Evolutionary conservation across 2,888 invertebrate species (phyloP).

Genomic region (Strigamia maritima): DNA sequence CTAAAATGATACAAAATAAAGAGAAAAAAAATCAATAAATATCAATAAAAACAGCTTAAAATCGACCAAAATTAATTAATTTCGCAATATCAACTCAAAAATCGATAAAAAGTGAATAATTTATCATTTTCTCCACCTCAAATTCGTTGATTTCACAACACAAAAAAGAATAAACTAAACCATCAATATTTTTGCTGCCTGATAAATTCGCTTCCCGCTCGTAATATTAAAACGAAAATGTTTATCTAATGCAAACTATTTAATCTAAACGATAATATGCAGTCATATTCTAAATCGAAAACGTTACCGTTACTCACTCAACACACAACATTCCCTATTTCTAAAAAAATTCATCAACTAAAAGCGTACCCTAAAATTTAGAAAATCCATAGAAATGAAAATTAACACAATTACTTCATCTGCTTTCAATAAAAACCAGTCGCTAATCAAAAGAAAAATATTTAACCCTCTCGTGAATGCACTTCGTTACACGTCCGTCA

Average conservation of each 20-base stretch:
- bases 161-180: background rate
- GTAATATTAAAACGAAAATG: background rate
- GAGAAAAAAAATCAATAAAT: background rate
- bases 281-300: conserved; percentile 7
- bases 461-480: background rate
- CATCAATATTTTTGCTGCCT: background rate
- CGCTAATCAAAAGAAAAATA: background rate
- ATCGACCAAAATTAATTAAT: no score
- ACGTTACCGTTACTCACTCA: background rate
- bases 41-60: background rate
- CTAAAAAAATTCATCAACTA: background rate
- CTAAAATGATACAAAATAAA: background rate
- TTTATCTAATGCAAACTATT: background rate
- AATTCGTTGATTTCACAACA: no score
- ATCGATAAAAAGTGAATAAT: background rate
- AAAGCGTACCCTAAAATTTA: background rate
- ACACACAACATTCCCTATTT: no score
- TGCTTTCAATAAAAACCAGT: background rate
- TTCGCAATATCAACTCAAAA: no score
- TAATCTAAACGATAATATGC: background rate
- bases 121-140: no score
- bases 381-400: background rate
- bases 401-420: background rate
- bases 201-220: background rate
- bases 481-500: background rate